Percentiles rank a stretch among this genome's conserved stretches.
These are phyloP conservation scores for Acrocephalus arundinaceus DNA, from an alignment of 2,113 vertebrate genomes.

Conservation along the genomic window DNA sequence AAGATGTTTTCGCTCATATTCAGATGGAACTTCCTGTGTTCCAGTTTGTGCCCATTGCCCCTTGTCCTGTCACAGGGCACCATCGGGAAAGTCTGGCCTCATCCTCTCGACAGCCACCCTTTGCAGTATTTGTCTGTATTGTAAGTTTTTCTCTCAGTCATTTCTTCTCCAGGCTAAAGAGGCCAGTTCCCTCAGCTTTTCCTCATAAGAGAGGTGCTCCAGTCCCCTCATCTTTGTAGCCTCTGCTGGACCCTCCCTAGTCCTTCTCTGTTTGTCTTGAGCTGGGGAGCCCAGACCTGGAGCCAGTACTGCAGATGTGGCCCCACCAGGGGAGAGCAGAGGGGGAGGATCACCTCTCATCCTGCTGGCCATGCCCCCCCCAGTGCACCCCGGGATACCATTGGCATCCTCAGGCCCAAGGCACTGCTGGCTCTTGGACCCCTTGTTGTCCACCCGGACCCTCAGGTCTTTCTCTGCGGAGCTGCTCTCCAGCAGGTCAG, in stretches of 20 bases:
- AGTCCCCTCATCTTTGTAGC: neutral
- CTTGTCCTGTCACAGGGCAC: neutral
- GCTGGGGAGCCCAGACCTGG: neutral
- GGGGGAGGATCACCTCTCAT: neutral
- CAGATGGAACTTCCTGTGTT: neutral
- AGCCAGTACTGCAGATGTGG: neutral
- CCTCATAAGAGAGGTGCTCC: neutral
- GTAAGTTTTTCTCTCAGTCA: neutral
- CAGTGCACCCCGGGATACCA: rapidly evolving
- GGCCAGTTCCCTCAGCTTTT: neutral
- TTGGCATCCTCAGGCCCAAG: rapidly evolving
- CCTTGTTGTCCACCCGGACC: rapidly evolving
- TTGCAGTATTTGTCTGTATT: neutral
- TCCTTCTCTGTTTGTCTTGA: too few species aligned
- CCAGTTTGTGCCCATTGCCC: neutral
- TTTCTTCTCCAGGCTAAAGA: neutral
- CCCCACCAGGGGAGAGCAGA: neutral
- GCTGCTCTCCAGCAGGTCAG: neutral
- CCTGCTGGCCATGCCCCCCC: neutral
- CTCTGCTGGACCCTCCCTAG: neutral
- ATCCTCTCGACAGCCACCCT: too few species aligned
- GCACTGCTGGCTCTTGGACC: neutral
- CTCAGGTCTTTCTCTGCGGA: rapidly evolving
- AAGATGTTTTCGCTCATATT: neutral
- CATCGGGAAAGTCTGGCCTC: neutral